Percentiles rank a stretch among this genome's conserved stretches.
Conservation (phyloP, 2,888 invertebrate species). For the Rhamphomyia laevipes region DNA sequence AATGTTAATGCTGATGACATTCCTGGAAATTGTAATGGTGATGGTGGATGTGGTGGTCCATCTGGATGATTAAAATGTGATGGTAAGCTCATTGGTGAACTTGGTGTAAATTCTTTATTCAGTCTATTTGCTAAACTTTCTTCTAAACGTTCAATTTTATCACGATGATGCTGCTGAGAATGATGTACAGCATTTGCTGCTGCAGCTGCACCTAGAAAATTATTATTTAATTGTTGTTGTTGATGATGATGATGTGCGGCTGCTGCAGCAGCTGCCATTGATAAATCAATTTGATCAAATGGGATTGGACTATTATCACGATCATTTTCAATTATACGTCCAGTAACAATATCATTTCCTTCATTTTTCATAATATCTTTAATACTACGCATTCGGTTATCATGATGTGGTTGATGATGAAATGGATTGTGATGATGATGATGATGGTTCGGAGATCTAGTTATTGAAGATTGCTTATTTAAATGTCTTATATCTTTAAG, state of each 20-base stretch:
- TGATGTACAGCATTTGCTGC: slow-evolving; percentile 18
- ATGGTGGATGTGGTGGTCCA: slow-evolving; percentile 43
- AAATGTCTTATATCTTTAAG: slow-evolving; percentile 37
- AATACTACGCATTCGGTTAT: slow-evolving; percentile 14
- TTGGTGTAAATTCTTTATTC: slow-evolving; percentile 34
- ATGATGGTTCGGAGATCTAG: slow-evolving; percentile 8
- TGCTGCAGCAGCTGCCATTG: slow-evolving; percentile 35
- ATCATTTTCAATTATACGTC: slow-evolving; percentile 25
- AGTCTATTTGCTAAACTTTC: slow-evolving; percentile 33
- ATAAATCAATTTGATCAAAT: slow-evolving; percentile 38
- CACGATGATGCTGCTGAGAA: slow-evolving; percentile 5
- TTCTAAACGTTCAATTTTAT: slow-evolving; percentile 27
- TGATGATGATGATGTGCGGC: slow-evolving; percentile 28
- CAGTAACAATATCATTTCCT: slow-evolving; percentile 30
- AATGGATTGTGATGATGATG: slow-evolving; percentile 11
- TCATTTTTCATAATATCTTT: slow-evolving; percentile 32
- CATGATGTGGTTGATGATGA: slow-evolving; percentile 21
- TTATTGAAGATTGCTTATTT: slow-evolving; percentile 29
- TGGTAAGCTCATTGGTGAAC: slow-evolving; percentile 37
- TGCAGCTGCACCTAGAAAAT: slow-evolving; percentile 25
- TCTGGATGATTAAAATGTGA: slow-evolving; percentile 36
- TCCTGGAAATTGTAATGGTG: slow-evolving; percentile 58
- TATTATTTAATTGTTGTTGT: slow-evolving; percentile 30
- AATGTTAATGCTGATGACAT: slow-evolving; percentile 64
- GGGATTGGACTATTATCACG: slow-evolving; percentile 31